Conservation (phyloP, 2,888 invertebrate species). For the Eristalis arbustorum region DNA sequence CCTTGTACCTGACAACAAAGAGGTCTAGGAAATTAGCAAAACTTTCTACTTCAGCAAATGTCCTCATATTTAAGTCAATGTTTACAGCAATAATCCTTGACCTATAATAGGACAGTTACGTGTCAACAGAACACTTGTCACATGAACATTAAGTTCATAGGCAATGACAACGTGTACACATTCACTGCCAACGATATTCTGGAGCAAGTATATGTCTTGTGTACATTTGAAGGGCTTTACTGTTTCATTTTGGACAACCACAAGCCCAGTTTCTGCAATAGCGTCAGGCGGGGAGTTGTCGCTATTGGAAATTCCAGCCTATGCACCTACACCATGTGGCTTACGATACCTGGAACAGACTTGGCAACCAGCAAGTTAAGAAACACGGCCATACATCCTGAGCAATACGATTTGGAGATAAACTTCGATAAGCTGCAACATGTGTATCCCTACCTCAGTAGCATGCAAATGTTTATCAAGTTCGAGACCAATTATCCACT, state of each 20-base stretch:
- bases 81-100: too few species aligned
- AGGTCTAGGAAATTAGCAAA: too few species aligned
- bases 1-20: too few species aligned
- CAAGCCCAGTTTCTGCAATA: neutral
- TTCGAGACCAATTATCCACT: neutral
- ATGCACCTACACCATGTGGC: neutral
- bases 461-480: neutral
- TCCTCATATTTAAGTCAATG: too few species aligned
- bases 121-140: too few species aligned
- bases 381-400: neutral
- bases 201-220: neutral
- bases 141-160: neutral
- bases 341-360: neutral
- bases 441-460: neutral
- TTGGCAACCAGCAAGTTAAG: neutral
- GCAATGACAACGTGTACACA: neutral
- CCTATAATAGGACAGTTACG: too few species aligned
- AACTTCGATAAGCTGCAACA: neutral
- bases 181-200: neutral
- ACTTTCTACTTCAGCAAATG: too few species aligned
- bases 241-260: neutral
- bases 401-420: neutral
- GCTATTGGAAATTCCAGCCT: neutral
- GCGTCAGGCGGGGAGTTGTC: neutral
- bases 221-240: neutral